Percentiles rank a stretch among this genome's conserved stretches.
Evolutionary conservation across 2,888 invertebrate species (phyloP).

Genomic region (Phortica magna): DNA sequence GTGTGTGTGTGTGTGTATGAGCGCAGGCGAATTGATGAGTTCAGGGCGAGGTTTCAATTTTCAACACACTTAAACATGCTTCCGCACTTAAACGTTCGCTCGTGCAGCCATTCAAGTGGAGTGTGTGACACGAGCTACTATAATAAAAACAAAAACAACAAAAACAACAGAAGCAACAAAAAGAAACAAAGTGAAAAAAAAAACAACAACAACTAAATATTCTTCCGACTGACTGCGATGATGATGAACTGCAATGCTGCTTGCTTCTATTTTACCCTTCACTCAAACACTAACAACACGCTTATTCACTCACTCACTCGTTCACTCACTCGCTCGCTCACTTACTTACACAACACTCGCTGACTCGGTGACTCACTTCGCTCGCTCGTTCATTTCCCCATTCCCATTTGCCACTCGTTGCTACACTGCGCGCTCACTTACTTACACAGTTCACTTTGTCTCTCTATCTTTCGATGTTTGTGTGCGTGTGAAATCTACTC

Average conservation of each 20-base stretch:
- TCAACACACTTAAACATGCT: constrained; percentile 73
- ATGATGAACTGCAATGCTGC: background rate
- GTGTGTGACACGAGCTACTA: constrained; percentile 30
- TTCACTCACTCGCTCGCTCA: background rate
- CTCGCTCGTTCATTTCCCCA: background rate
- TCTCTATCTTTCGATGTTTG: background rate
- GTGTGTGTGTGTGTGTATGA: background rate
- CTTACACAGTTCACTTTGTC: background rate
- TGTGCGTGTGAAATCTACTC: background rate
- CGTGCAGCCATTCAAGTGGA: constrained; percentile 21
- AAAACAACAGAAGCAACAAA: background rate
- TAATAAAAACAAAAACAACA: background rate
- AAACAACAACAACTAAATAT: background rate
- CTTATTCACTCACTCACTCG: background rate
- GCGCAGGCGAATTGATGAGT: background rate
- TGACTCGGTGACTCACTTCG: background rate
- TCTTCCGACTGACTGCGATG: too few species aligned
- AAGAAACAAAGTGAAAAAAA: background rate
- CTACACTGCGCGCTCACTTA: background rate
- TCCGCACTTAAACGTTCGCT: constrained; percentile 69
- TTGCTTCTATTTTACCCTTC: background rate
- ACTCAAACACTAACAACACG: background rate
- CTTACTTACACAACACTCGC: background rate
- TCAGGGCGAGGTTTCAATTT: constrained; percentile 57
- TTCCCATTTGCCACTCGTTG: background rate